Base-by-base conservation (phyloP, 2,113 vertebrate genomes). In the Rhynchomys soricoides region DNA sequence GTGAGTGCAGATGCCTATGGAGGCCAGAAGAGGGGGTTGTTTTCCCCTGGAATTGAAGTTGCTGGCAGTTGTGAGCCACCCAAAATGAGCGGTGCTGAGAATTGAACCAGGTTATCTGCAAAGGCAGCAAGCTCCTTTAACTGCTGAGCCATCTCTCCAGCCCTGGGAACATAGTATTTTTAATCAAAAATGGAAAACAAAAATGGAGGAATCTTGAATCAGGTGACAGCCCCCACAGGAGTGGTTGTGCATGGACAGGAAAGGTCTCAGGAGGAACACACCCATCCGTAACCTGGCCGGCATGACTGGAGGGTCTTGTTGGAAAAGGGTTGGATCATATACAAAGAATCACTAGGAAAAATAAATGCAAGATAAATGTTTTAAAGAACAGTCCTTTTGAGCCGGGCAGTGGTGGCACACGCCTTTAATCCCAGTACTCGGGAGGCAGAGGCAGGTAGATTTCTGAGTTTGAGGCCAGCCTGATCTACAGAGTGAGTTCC, bases 191-290 rank as follows among this genome's bases (percentile, higher is more conserved):
- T 31, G 45, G 70, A 90, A n/a, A 95, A 74, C 52, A 57, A 74
- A 86, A 31, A 40, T 68, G 17, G 43, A 29, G 15, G 15, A 29
- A 24, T 10, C n/a, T 37, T 82, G 55, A 78, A 64, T 45, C 9
- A 78, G 62, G 50, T 22, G 19, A n/a, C 43, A 26, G 2, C 26
- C 22, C 45, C 29, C 1, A 21, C 13, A 37, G 11, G 21, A 77
- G 19, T 15, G 24, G n/a, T 68, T 55, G 5, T 13, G 5, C 0
- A 0, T 3, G 19, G 3, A 43, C 9, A 43, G 37, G 22, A 7
- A 3, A 40, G 66, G 22, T 2, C 43, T 75, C 19, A 26, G 12
- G 73, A 75, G 55, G 85, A 62, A 17, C 5, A 17, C 1, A 1
- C 6, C 11, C 1, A 90, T 19, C 37, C 1, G 31, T 5, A 37